Evolutionary conservation across 2,888 invertebrate genomes (phyloP).

Genomic region (Deilephila porcellus): DNA sequence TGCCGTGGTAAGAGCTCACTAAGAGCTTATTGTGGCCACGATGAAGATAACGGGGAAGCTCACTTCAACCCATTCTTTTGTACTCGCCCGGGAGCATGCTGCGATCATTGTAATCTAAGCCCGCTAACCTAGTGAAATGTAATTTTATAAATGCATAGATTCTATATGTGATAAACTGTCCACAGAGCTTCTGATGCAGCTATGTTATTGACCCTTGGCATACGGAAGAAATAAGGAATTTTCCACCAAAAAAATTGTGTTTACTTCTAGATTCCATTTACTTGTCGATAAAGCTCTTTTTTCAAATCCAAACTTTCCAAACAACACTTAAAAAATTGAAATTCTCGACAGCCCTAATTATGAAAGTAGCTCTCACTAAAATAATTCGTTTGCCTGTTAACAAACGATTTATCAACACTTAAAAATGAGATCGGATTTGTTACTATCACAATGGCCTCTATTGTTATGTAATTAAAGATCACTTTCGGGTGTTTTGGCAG

Average conservation of each 20-base stretch:
- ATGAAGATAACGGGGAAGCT: not conserved
- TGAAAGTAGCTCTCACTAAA: slow-evolving; percentile 9
- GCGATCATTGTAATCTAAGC: not conserved
- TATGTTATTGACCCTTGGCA: too few species aligned
- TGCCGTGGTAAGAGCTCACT: not conserved
- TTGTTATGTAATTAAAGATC: not conserved
- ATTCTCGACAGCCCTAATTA: not conserved
- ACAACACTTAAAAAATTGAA: not conserved
- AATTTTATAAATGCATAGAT: too few species aligned
- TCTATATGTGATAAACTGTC: too few species aligned
- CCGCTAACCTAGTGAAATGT: too few species aligned
- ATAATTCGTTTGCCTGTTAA: slow-evolving; percentile 24
- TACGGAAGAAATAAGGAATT: too few species aligned
- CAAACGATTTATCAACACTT: slow-evolving; percentile 26
- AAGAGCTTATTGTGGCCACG: not conserved
- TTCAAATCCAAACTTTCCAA: not conserved
- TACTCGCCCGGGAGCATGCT: not conserved
- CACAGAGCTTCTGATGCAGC: too few species aligned
- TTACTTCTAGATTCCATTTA: too few species aligned
- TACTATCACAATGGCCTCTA: not conserved
- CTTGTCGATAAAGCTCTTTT: not conserved
- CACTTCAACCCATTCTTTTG: not conserved
- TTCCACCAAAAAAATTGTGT: too few species aligned
- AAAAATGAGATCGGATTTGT: slow-evolving; percentile 18
- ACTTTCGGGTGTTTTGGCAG: slow-evolving; percentile 1